These are phyloP conservation scores for Eupristina koningsbergeri DNA, from an alignment of 1,140 invertebrate genomes.

Conservation along the genomic window DNA sequence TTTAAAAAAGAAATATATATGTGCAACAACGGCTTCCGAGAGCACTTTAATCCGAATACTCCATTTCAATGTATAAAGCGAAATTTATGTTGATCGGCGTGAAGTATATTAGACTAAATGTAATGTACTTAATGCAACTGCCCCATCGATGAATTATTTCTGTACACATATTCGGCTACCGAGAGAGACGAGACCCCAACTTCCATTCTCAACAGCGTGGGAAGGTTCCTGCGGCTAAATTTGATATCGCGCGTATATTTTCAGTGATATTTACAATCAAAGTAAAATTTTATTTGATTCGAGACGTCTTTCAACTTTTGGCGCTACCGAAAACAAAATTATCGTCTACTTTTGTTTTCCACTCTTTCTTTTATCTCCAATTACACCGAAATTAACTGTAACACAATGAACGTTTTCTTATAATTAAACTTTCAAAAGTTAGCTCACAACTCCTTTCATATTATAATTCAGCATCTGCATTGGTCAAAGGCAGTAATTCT, in stretches of 20 bases:
- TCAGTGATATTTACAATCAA: neutral
- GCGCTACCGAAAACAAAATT: too few species aligned
- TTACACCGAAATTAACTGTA: too few species aligned
- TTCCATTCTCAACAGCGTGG: constrained; percentile 17
- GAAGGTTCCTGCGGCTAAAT: neutral
- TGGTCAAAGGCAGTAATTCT: neutral
- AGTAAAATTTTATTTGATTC: too few species aligned
- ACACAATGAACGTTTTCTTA: neutral
- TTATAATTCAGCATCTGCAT: neutral
- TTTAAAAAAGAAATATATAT: neutral
- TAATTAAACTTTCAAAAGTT: neutral
- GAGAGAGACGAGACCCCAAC: neutral
- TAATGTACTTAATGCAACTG: constrained; percentile 5
- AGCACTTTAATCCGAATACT: neutral
- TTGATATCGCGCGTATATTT: constrained; percentile 50
- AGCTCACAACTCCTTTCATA: too few species aligned
- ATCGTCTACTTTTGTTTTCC: too few species aligned
- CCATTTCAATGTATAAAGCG: constrained; percentile 27
- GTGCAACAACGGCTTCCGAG: neutral
- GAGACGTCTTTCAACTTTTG: too few species aligned
- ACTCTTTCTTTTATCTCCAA: too few species aligned
- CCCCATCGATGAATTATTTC: constrained; percentile 34
- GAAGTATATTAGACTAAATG: constrained; percentile 11
- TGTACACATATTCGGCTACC: constrained; percentile 14
- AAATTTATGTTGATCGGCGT: constrained; percentile 26